Base-by-base conservation (phyloP, 2,888 invertebrate genomes). In the Drosophila conformis region DNA sequence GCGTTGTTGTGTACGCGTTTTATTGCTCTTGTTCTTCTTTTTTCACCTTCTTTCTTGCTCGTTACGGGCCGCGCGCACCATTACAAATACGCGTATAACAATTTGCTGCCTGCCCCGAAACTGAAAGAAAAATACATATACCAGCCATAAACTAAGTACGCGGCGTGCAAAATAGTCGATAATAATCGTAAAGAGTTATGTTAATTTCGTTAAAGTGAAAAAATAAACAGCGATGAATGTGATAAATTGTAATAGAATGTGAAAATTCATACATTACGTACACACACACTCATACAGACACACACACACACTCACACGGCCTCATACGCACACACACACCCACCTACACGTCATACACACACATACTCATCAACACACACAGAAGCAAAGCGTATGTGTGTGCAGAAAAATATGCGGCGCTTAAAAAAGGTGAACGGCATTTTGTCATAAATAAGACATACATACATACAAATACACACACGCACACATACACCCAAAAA, bases 401-500 rank as follows among this genome's bases (percentile, higher is more conserved):
- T 87, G 88, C 86, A 87, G 90, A 87, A 87, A 86, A 87, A 85
- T 87, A 91, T 91, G 91, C 91, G 91, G 86, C 90, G 91, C 82
- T 91, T 91, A 84, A 91, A 91, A 87, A 91, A 90, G 91, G 91
- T 91, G 91, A 90, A 91, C 82, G 89, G 86, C 89, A 89, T 81
- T 87, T 87, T 87, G 82, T 89, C 81, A 76, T 77, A 71, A 84
- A 78, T 79, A 81, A 72, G 57, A 65, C 62, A 65, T 27, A 61
- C 6, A 59, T 18, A 48, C 25, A 63, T 25, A 70, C 46, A 46
- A 68, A 15, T 46, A 15, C 36, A 36, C 36, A 49, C 33, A 33
- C 31, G 31, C 10, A 65, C 33, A 40, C 42, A 68, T 6, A 56
- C 33, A 62, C 27, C 60, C 29, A 57, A 48, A 68, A 40, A 49